phyloP scores from a whole-genome alignment of 2,113 vertebrate genomes.

The Mustela nigripes region DNA sequence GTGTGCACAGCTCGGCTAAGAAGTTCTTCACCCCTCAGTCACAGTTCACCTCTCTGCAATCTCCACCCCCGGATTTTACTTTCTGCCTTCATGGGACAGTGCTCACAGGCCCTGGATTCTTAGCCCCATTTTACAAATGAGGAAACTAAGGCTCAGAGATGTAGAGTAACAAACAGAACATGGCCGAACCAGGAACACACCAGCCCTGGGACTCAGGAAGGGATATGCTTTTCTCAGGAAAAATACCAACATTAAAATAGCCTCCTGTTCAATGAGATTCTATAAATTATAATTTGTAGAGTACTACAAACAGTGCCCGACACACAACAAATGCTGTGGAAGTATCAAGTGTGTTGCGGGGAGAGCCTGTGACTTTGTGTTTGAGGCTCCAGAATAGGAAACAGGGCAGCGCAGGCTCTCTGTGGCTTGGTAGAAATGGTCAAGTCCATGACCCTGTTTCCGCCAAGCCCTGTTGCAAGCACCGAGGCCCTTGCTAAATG shows the following conservation, averaged over 20 bases:
- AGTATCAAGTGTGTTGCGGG: background rate
- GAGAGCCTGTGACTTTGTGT: background rate
- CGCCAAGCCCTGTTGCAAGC: too few species aligned
- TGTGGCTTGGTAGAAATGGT: background rate
- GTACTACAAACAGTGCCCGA: background rate
- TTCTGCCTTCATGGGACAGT: background rate
- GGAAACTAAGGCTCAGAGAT: background rate
- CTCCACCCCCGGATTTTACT: background rate
- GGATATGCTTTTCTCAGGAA: background rate
- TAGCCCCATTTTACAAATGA: background rate
- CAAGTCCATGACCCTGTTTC: background rate
- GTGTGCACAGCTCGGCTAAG: background rate
- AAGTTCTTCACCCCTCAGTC: background rate
- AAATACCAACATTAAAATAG: background rate
- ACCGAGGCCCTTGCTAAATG: rapidly evolving
- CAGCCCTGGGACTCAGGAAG: background rate
- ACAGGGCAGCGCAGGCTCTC: background rate
- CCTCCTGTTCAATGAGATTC: background rate
- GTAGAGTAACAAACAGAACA: background rate
- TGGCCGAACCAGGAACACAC: background rate
- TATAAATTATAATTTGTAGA: background rate
- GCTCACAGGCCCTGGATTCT: background rate
- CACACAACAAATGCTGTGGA: background rate
- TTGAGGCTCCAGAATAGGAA: background rate
- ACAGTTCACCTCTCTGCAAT: background rate